phyloP scores from a whole-genome alignment of 2,113 vertebrate species.

The Sturnira hondurensis region DNA sequence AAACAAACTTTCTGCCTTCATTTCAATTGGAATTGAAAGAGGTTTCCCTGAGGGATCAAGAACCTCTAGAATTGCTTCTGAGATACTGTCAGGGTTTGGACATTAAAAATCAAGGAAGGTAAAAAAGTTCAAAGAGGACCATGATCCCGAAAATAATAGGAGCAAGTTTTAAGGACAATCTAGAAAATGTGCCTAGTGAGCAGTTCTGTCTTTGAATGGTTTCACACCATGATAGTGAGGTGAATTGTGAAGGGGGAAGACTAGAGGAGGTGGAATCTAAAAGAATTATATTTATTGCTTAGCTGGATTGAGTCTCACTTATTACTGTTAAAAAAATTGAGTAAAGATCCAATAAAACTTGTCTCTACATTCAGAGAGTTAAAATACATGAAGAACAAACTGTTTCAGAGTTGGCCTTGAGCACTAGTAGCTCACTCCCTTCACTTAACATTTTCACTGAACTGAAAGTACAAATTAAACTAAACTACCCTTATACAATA shows the following conservation, averaged over 20 bases:
- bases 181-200: not conserved
- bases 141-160: rapidly evolving
- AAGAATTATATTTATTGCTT: not conserved
- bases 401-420: too few species aligned
- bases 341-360: not conserved
- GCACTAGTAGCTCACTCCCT: too few species aligned
- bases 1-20: too few species aligned
- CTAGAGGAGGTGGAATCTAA: not conserved
- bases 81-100: not conserved
- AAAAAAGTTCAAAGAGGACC: not conserved
- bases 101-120: not conserved
- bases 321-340: not conserved
- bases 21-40: too few species aligned
- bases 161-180: not conserved
- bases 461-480: too few species aligned
- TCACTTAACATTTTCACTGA: too few species aligned
- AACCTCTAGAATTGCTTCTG: not conserved
- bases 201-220: not conserved
- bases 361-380: too few species aligned
- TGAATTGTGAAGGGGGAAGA: not conserved
- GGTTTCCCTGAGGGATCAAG: too few species aligned
- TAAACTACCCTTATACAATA: too few species aligned
- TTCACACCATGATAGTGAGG: not conserved
- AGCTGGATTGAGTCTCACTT: not conserved
- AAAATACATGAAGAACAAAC: too few species aligned